A percentile compares a stretch with the other conserved stretches of the same genome.
Evolutionary conservation across 2,797 vertebrate species (phyloP).

Genomic region (Lemur catta): DNA sequence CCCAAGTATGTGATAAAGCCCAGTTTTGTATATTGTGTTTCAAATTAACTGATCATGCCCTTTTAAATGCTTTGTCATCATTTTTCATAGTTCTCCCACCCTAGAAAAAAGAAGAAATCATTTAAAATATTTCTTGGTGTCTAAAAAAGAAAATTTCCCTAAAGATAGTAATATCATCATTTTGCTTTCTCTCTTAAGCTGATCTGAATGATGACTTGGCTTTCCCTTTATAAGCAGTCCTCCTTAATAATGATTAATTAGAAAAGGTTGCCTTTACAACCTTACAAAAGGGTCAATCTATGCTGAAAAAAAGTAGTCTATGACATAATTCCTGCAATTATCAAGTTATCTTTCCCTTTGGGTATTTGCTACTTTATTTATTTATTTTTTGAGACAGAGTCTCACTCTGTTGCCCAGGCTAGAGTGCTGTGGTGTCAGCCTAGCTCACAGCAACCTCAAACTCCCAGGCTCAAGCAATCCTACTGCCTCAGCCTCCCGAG

Average conservation of each 20-base stretch:
- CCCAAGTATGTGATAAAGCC: neutral
- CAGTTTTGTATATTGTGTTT: neutral
- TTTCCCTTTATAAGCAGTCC: neutral
- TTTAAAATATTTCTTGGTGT: constrained; percentile 38
- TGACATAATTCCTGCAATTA: neutral
- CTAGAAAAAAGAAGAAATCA: neutral
- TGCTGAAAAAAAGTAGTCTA: neutral
- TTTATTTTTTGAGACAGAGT: too few relatives aligned
- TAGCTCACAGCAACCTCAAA: too few relatives aligned
- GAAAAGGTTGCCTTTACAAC: neutral
- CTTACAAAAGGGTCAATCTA: neutral
- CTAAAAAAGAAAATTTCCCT: constrained; percentile 40
- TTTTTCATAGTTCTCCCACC: neutral
- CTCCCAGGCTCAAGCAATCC: too few relatives aligned
- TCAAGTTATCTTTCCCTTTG: neutral
- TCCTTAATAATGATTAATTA: constrained; percentile 39
- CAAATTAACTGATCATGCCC: neutral
- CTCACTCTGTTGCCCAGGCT: too few relatives aligned
- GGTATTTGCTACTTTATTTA: neutral
- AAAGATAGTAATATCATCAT: neutral
- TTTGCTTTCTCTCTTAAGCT: constrained; percentile 33
- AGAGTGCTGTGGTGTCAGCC: too few relatives aligned
- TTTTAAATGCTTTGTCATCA: neutral
- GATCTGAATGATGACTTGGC: neutral
- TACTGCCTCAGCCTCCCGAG: too few relatives aligned